Evolutionary conservation across 2,113 vertebrate genomes (phyloP), one percentile per base, ranked within the genome.

Genomic region (Centropristis striata): DNA sequence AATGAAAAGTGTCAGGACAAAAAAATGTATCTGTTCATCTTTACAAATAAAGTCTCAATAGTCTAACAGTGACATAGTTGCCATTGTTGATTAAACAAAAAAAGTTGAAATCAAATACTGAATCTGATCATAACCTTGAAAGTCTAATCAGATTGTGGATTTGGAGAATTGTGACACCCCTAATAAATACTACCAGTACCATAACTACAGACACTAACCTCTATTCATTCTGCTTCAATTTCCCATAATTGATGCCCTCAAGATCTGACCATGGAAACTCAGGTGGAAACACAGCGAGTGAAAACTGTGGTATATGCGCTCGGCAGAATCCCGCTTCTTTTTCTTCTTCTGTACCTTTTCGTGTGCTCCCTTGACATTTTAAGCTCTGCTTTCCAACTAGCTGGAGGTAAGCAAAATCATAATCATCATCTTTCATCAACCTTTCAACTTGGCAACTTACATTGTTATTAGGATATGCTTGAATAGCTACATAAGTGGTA

Each of bases 341-440:
- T 97, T 1, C 64, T 92, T 39, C 96, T 97, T 74, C 95, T 98
- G 76, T 98, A 97, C 69, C 82, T 97, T 70, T 98, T 98, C 0
- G 94, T 98, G 70, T 98, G 97, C 86, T 98, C 96, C n/a, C 93
- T 98, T 80, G 96, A 98, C 0, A 92, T 96, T 74, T 94, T 98
- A 88, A 97, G 97, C 88, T 98, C 96, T 39, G 96, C 96, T 28
- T 98, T 98, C 92, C 97, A 98, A 86, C 91, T 98, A 74, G 96
- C 95, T 0, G 97, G 97, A 93, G 97, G 97, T 98, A 94, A 53
- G 51, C 46, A 63, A 8, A 11, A 12, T 58, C 32, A 27, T 25
- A 21, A 23, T 0, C 21, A 54, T 8, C 8, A 81, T 83, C 41
- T 81, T 95, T 95, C 95, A 96, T 92, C n/a, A 41, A 15, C 1